These are phyloP conservation scores for Agonopterix heracliana DNA, from an alignment of 2,888 invertebrate genomes.

Conservation along the genomic window DNA sequence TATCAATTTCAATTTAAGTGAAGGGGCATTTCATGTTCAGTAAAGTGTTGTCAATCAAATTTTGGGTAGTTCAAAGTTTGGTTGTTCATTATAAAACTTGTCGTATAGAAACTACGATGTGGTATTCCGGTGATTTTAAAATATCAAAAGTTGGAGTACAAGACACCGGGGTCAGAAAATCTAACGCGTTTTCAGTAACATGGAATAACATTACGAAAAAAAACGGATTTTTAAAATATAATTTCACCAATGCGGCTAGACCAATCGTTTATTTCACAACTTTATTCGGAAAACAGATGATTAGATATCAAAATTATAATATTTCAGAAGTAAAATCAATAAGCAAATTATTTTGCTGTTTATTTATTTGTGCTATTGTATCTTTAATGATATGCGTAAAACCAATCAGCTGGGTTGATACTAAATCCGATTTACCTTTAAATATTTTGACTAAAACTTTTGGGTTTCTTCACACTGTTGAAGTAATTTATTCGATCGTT, in stretches of 20 bases:
- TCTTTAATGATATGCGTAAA: conserved; percentile 17
- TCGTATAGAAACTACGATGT: too few relatives aligned
- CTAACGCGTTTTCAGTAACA: neutral
- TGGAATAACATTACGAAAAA: neutral
- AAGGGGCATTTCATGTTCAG: too few relatives aligned
- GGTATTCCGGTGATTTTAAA: too few relatives aligned
- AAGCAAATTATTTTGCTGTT: conserved; percentile 30
- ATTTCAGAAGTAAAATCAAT: conserved; percentile 19
- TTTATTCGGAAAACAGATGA: conserved; percentile 34
- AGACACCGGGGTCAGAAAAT: too few relatives aligned
- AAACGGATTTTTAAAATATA: conserved; percentile 13
- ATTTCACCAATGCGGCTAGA: conserved; percentile 32
- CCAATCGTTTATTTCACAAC: conserved; percentile 34
- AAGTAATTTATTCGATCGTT: conserved; percentile 31
- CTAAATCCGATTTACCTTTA: conserved; percentile 37
- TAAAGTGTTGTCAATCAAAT: too few relatives aligned
- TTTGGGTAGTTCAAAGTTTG: too few relatives aligned
- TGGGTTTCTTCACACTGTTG: conserved; percentile 24
- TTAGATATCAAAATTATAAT: conserved; percentile 24
- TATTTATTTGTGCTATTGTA: conserved; percentile 22
- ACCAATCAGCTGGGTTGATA: conserved; percentile 33
- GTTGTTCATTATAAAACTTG: too few relatives aligned
- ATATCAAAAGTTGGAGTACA: too few relatives aligned
- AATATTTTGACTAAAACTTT: conserved; percentile 38
- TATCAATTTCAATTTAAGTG: too few relatives aligned